phyloP scores from a whole-genome alignment of 2,888 invertebrate genomes.

The Pollenia amentaria region DNA sequence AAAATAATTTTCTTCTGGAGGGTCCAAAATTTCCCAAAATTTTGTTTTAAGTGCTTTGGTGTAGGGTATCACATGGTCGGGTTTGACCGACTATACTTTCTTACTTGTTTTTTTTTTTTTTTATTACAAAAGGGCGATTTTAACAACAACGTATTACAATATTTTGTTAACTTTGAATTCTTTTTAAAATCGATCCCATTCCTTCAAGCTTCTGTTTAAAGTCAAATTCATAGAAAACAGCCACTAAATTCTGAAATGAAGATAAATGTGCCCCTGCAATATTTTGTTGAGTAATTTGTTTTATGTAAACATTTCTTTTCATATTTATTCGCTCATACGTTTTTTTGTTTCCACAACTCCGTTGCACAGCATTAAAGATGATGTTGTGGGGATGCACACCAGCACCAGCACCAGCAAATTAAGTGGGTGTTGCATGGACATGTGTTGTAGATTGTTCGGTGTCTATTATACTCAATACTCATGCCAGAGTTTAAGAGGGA shows the following conservation, averaged over 20 bases:
- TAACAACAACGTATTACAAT: background rate
- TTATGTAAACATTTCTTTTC: conserved; percentile 67
- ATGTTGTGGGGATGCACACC: conserved; percentile 50
- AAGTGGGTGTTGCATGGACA: conserved; percentile 71
- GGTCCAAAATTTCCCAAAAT: too few species aligned
- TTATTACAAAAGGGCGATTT: too few species aligned
- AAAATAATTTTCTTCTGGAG: too few species aligned
- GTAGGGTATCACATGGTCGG: too few species aligned
- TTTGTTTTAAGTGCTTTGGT: too few species aligned
- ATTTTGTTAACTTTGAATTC: background rate
- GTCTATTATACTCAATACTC: conserved; percentile 44
- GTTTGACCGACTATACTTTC: too few species aligned
- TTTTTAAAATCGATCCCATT: background rate
- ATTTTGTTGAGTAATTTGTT: conserved; percentile 73
- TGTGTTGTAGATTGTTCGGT: conserved; percentile 67
- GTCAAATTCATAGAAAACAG: conserved; percentile 33
- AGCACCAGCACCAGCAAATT: conserved; percentile 49
- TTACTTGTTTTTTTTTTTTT: background rate
- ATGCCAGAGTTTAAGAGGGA: conserved; percentile 57
- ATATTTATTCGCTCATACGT: conserved; percentile 45
- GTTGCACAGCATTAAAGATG: conserved; percentile 5
- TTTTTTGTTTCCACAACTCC: background rate
- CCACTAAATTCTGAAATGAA: conserved; percentile 61
- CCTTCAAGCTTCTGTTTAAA: conserved; percentile 7
- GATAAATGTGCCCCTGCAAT: conserved; percentile 63